Conservation (phyloP, 2,113 vertebrate species). For the Xyliphius kryptos region DNA sequence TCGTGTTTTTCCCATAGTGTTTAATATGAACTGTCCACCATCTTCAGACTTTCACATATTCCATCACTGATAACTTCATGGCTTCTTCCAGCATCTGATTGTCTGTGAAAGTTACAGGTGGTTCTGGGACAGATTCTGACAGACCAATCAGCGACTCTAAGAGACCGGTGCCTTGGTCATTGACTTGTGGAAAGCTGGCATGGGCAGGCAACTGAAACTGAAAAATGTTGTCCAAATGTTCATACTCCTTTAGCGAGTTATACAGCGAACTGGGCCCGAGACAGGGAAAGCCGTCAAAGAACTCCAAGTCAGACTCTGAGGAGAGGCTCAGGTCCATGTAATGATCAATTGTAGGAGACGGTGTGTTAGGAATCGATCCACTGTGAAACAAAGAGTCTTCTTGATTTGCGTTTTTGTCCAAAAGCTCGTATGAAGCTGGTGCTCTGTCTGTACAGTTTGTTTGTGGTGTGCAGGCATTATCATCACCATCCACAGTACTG, state of each 20-base stretch:
- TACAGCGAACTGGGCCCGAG: conserved; percentile 87
- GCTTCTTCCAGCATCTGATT: conserved; percentile 89
- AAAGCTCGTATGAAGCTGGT: conserved; percentile 66
- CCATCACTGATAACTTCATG: conserved; percentile 80
- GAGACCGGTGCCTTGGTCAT: conserved; percentile 78
- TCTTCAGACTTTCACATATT: conserved; percentile 80
- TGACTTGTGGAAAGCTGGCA: conserved; percentile 65
- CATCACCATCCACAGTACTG: conserved; percentile 70
- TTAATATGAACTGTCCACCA: conserved; percentile 9
- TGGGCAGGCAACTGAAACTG: conserved; percentile 79
- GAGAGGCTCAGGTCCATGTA: conserved; percentile 88
- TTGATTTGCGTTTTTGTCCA: conserved; percentile 92
- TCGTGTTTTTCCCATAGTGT: conserved; percentile 32
- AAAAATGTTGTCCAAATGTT: conserved; percentile 78
- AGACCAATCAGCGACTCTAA: conserved; percentile 88
- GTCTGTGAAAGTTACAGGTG: conserved; percentile 77
- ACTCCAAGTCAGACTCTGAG: conserved; percentile 86
- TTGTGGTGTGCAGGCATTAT: conserved; percentile 55
- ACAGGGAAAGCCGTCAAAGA: conserved; percentile 85
- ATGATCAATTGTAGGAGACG: conserved; percentile 62
- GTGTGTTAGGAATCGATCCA: conserved; percentile 62
- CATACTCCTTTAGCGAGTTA: conserved; percentile 80
- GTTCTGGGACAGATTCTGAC: conserved; percentile 79
- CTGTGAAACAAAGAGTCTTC: conserved; percentile 69
- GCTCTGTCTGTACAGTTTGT: conserved; percentile 53